Evolutionary conservation across 2,113 vertebrate species (phyloP).

Genomic region (Gallinago paraguaiae): DNA sequence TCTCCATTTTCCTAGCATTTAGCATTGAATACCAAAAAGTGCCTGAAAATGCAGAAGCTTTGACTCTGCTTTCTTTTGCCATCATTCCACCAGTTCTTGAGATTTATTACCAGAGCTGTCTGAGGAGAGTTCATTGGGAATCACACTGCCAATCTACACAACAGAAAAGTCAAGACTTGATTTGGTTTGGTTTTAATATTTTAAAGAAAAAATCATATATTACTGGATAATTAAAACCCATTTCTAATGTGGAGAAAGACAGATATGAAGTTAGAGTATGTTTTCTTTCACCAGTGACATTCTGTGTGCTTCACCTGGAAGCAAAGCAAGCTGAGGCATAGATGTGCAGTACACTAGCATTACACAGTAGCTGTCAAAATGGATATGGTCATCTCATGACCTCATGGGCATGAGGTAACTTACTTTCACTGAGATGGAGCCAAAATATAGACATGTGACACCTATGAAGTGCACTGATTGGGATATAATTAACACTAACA

Average conservation of each 20-base stretch:
- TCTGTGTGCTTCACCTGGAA: not conserved
- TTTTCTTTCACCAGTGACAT: not conserved
- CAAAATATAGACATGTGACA: not conserved
- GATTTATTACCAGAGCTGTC: not conserved
- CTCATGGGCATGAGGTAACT: not conserved
- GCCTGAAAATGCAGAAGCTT: not conserved
- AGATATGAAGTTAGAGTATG: not conserved
- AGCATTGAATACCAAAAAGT: not conserved
- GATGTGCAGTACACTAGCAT: not conserved
- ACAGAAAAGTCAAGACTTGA: not conserved
- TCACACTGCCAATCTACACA: not conserved
- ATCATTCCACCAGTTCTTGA: not conserved
- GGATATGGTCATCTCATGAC: not conserved
- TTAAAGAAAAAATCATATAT: not conserved
- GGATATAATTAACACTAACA: not conserved
- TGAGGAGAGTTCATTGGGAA: not conserved
- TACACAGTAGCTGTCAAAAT: not conserved
- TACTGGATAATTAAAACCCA: not conserved
- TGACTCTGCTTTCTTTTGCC: not conserved
- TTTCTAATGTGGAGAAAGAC: not conserved
- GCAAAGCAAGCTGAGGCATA: not conserved
- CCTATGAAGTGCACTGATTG: not conserved
- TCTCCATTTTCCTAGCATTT: not conserved
- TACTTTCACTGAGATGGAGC: not conserved
- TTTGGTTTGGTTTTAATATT: not conserved